Conservation (phyloP, 2,113 vertebrate species). For the Circaetus gallicus region DNA sequence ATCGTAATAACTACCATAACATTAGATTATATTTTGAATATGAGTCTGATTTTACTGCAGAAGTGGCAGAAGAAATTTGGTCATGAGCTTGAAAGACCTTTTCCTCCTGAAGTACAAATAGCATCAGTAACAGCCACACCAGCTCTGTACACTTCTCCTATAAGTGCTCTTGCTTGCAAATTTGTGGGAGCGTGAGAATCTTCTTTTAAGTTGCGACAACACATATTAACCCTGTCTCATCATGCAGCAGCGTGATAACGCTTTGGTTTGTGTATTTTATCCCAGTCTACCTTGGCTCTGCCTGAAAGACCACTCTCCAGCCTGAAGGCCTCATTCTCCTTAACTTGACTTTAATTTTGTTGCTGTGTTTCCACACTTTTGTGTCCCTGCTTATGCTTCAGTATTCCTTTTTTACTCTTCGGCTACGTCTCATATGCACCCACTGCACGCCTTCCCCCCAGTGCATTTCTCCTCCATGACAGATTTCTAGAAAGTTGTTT, state of each 20-base stretch:
- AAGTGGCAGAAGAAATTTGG: neutral
- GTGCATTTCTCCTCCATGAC: neutral
- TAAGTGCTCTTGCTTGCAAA: neutral
- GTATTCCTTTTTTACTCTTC: neutral
- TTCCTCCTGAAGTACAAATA: neutral
- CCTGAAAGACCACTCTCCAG: neutral
- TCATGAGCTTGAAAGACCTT: neutral
- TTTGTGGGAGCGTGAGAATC: neutral
- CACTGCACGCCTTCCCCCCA: neutral
- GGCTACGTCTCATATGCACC: neutral
- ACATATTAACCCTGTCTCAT: neutral
- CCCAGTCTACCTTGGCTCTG: neutral
- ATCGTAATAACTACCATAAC: slow-evolving; percentile 36
- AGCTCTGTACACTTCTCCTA: neutral
- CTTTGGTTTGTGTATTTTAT: neutral
- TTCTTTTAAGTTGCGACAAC: neutral
- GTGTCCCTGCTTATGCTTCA: neutral
- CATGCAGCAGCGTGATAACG: neutral
- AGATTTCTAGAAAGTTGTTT: neutral
- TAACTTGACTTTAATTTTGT: neutral
- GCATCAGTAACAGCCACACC: neutral
- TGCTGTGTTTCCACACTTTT: neutral
- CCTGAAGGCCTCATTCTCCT: neutral
- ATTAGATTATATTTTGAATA: slow-evolving; percentile 26
- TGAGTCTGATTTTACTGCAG: slow-evolving; percentile 4